A percentile compares a stretch with the other conserved stretches of the same genome.
phyloP scores from a whole-genome alignment of 2,888 invertebrate genomes.

The Drosophila sordidula region DNA sequence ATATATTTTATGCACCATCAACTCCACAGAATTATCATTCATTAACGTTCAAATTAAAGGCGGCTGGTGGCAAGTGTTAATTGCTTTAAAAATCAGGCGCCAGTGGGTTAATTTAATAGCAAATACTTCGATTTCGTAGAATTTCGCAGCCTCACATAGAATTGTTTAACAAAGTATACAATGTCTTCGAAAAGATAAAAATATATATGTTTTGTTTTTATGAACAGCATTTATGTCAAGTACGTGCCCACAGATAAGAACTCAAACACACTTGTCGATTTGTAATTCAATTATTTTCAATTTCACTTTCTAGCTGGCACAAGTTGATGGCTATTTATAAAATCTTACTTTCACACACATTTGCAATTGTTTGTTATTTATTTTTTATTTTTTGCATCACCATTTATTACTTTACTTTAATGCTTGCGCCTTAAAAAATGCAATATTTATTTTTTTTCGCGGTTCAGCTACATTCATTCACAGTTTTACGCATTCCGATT shows the following conservation, averaged over 20 bases:
- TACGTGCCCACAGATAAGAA: constrained; percentile 43
- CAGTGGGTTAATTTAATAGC: constrained; percentile 12
- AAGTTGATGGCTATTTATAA: constrained; percentile 43
- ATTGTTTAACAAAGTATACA: constrained; percentile 7
- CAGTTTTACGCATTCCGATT: constrained; percentile 18
- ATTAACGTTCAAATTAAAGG: constrained; percentile 10
- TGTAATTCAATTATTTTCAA: constrained; percentile 28
- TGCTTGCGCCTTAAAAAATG: constrained; percentile 5
- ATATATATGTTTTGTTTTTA: constrained; percentile 7
- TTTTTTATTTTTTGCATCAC: constrained; percentile 1
- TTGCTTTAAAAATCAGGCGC: constrained; percentile 18
- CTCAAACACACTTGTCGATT: constrained; percentile 38
- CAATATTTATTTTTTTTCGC: constrained; percentile 4
- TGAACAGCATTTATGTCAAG: constrained; percentile 44
- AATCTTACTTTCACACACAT: constrained; percentile 4
- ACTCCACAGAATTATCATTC: constrained; percentile 10
- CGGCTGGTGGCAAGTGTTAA: constrained; percentile 24
- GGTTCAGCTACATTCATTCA: constrained; percentile 25
- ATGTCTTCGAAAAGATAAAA: constrained; percentile 38
- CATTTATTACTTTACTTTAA: constrained; percentile 10
- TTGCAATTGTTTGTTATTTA: not conserved
- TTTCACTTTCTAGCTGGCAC: constrained; percentile 45
- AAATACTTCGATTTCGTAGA: constrained; percentile 24
- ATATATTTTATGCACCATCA: constrained; percentile 11
- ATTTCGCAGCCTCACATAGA: constrained; percentile 13